phyloP scores from a whole-genome alignment of 2,113 vertebrate genomes.

The Vombatus ursinus region DNA sequence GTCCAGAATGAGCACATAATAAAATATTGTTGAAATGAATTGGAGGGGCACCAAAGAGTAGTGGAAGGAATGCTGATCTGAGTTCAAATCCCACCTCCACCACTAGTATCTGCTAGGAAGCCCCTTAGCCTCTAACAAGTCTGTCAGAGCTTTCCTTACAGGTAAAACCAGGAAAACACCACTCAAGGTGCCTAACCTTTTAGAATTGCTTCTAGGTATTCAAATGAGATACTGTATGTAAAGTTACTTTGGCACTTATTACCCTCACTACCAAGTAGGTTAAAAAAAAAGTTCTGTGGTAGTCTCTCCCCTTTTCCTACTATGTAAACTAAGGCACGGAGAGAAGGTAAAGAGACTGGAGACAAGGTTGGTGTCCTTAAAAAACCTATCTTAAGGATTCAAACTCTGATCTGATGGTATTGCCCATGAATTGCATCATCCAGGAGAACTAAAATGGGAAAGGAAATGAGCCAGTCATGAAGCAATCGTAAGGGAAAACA shows the following conservation, averaged over 20 bases:
- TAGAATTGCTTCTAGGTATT: neutral
- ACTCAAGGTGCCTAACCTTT: neutral
- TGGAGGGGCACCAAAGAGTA: neutral
- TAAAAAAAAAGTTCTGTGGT: neutral
- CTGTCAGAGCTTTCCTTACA: neutral
- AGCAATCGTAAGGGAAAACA: neutral
- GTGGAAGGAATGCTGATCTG: neutral
- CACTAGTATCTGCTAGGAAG: neutral
- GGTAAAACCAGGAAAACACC: neutral
- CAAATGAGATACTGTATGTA: neutral
- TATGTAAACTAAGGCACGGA: neutral
- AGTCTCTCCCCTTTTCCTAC: neutral
- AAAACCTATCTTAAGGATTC: neutral
- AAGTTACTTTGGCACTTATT: neutral
- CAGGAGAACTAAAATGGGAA: neutral
- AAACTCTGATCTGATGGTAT: neutral
- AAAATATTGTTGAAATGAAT: neutral
- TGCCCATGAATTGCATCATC: neutral
- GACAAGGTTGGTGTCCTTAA: neutral
- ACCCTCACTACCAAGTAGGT: neutral
- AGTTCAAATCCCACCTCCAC: neutral
- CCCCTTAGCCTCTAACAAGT: neutral
- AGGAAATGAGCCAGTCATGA: neutral
- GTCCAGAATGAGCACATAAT: neutral
- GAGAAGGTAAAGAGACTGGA: neutral